phyloP scores from a whole-genome alignment of 2,113 vertebrate genomes.

The Plotosus lineatus region DNA sequence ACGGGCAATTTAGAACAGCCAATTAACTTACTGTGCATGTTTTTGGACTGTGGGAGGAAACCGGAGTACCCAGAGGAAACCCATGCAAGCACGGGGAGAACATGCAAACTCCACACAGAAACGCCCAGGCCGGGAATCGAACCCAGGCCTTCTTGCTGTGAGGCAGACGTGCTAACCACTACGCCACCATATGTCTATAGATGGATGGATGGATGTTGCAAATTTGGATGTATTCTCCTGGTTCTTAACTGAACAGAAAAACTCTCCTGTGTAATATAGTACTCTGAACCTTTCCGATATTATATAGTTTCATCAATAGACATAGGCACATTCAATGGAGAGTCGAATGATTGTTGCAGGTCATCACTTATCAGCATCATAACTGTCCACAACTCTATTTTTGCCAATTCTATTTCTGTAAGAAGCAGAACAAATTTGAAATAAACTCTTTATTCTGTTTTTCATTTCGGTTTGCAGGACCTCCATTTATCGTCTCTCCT shows the following conservation, averaged over 20 bases:
- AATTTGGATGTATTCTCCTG: not conserved
- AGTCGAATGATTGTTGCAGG: not conserved
- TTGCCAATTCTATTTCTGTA: not conserved
- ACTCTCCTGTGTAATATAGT: not conserved
- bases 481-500: conserved; percentile 88
- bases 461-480: conserved; percentile 59
- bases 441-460: conserved; percentile 12
- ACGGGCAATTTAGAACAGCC: too few species aligned
- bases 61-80: too few species aligned
- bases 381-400: not conserved
- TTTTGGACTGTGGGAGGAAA: too few species aligned
- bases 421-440: not conserved
- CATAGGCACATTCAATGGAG: not conserved
- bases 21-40: too few species aligned
- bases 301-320: not conserved
- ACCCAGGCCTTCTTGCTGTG: too few species aligned
- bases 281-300: not conserved
- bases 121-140: too few species aligned
- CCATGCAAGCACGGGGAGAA: too few species aligned
- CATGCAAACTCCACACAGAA: too few species aligned
- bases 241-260: conserved; percentile 2
- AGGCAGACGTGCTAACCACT: too few species aligned
- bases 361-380: not conserved
- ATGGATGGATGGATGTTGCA: too few species aligned
- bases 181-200: too few species aligned